Base-by-base conservation (phyloP, 2,797 vertebrate species). In the Strix occidentalis region DNA sequence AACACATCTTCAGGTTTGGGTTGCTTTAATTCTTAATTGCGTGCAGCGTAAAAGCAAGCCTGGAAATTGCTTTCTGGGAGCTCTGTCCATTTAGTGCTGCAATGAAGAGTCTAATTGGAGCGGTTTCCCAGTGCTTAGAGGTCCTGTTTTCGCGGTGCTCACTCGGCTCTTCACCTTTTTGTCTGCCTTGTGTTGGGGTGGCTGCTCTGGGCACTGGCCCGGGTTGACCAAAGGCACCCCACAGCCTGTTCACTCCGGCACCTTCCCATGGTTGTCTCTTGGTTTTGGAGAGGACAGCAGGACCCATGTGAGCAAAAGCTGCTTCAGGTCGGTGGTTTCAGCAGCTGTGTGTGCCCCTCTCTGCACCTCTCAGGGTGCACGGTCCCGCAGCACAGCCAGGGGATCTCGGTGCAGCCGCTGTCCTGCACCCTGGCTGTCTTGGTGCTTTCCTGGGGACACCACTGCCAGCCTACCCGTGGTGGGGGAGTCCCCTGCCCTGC, bases 1-100 rank as follows among this genome's bases (percentile, higher is more conserved):
- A 91, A 64, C 89, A 10, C 81, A 29, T 87, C 95, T 89, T 85
- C 72, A 58, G 69, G 80, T 96, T 92, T 65, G 93, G 72, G 48
- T 86, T 7, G 46, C 78, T 93, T 97, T 96, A 96, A 97, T 97
- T 95, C 92, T 96, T 97, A 92, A 97, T 96, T 9, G 0, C 2
- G 2, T 53, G 61, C 2, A 0, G 68, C 4, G 1, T 95, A 81
- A 91, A 89, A 95, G 81, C 71, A 45, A 86, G 54, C 51, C 61
- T 87, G 87, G 93, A 79, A 92, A 39, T 95, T 74, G 84, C 89
- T 95, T 91, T 87, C 61, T 74, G 92, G 54, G 90, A 94, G 69
- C 86, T 93, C 72, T 81, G 92, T 92, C 90, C 94, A 91, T 96
- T 96, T 96, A 95, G 71, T 1, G 0, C 56, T 14, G 87, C 58